Base-by-base conservation (phyloP, 92 coral and sea anemone genomes). In the Porites divaricata region DNA sequence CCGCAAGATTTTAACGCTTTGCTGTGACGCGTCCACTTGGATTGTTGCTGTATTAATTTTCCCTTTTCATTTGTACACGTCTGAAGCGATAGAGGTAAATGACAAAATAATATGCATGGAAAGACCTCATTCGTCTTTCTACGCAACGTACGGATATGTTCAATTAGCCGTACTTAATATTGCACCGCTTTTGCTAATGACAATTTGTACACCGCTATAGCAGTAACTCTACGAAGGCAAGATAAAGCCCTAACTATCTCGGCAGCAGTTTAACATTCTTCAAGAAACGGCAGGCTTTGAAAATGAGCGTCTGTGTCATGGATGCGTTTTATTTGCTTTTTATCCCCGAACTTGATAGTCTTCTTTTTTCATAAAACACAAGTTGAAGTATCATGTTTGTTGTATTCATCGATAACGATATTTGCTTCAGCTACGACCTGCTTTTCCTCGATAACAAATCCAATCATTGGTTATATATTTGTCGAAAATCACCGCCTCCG, bases 11-110 rank as follows among this genome's bases (percentile, higher is more conserved):
- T 23, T 86, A 86, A 2, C 64, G 69, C 28, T 15, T 68, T 1
- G 86, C 86, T 11, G 66, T 89, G 16, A 71, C 78, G 0, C 78
- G 0, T 56, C 78, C 12, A 85, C 92, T 0, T 89, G 92, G 92
- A 72, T 89, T 4, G 53, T 85, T 9, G 81, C 92, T 4, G 21
- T 61, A 2, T 78, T 16, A 2, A 54, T 78, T 23, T 65, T 51
- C 51, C 61, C 79, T 1, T 72, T 86, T 49, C 71, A 67, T 62
- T 78, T 89, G 80, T 28, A 10, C 16, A 23, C 66, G 51, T 2
- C 9, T 14, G 51, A 22, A 24, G 2, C 21, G 11, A 4, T 23
- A 2, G n/a, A 75, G 10, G 14, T 7, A 13, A 75, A 61, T 19
- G 12, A 22, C 1, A 21, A 75, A 25, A 56, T 28, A 24, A 7